Evolutionary conservation across 2,113 vertebrate species (phyloP), one percentile per base, ranked within the genome.

Genomic region (Synchiropus splendidus): DNA sequence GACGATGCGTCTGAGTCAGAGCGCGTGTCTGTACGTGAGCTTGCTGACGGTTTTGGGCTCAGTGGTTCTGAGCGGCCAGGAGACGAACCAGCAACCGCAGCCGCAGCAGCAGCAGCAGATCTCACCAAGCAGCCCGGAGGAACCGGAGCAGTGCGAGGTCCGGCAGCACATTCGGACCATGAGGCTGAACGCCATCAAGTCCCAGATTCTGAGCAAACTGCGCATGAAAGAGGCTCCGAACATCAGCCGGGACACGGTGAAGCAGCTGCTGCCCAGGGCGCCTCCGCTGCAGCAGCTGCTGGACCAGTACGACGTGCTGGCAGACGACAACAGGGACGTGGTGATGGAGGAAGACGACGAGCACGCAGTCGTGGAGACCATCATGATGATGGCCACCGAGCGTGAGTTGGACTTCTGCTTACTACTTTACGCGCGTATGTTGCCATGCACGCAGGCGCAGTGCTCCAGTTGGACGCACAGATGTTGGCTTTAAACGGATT

Each of bases 181-280:
- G 82, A 85, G 94, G 47, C 74, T 99, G 71, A 90, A 97, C 86
- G 90, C 92, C 33, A 99, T 99, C 69, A 98, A 98, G 69, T 89
- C 89, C n/a, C 92, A 99, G 57, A 97, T 99, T 66, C 86, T 99
- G 75, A 97, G 92, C 84, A 98, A 99, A 74, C 90, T 99, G 70
- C 90, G 91, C 0, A 91, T 99, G 85, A 93, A 92, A 56, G 87
- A 94, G 60, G 91, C 95, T 62, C 95, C 95, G 13, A 99, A 97
- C 52, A 97, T 99, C 74, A 99, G 93, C 86, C 88, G 92, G 60
- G 94, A 98, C 56, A 79, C 87, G 57, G 89, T 98, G 67, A 87
- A 89, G 59, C 91, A 94, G 84, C 90, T 98, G 45, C 78, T 97
- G 74, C 94, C 95, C 68, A 91, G 88, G 75, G 94, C 94, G 72